Percentiles rank a stretch among this genome's conserved stretches.
Evolutionary conservation across 1,140 invertebrate species (phyloP).

Genomic region (Drosophila subobscura): DNA sequence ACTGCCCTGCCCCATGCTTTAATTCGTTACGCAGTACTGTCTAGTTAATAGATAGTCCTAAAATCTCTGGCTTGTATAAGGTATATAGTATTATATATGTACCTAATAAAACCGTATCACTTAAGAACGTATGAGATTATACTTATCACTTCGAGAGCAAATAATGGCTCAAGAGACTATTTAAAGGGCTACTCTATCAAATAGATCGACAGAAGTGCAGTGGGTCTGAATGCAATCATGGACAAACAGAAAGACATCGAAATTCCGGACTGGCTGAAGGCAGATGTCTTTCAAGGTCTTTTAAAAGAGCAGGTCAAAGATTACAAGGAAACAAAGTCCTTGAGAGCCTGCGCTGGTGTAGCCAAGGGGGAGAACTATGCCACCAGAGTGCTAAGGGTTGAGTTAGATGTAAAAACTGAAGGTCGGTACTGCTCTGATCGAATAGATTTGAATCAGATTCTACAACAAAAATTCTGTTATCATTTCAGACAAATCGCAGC

Average conservation of each 20-base stretch:
- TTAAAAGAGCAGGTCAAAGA: constrained; percentile 70
- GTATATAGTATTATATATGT: too few species aligned
- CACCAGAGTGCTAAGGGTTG: constrained; percentile 66
- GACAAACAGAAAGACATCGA: not conserved
- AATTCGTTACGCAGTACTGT: too few species aligned
- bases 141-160: not conserved
- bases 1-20: too few species aligned
- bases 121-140: constrained; percentile 6
- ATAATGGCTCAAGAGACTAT: not conserved
- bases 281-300: constrained; percentile 79
- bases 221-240: not conserved
- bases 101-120: too few species aligned
- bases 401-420: constrained; percentile 53
- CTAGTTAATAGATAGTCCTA: too few species aligned
- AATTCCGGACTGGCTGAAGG: constrained; percentile 83
- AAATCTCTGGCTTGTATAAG: too few species aligned
- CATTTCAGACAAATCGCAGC: constrained; percentile 34
- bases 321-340: constrained; percentile 60
- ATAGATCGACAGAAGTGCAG: not conserved
- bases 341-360: constrained; percentile 47
- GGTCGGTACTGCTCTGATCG: constrained; percentile 20
- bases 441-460: not conserved
- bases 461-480: not conserved
- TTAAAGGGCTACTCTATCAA: constrained; percentile 9
- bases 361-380: constrained; percentile 72